Evolutionary conservation across 2,113 vertebrate species (phyloP), one percentile per base, ranked within the genome.

Genomic region (Epinephelus fuscoguttatus): DNA sequence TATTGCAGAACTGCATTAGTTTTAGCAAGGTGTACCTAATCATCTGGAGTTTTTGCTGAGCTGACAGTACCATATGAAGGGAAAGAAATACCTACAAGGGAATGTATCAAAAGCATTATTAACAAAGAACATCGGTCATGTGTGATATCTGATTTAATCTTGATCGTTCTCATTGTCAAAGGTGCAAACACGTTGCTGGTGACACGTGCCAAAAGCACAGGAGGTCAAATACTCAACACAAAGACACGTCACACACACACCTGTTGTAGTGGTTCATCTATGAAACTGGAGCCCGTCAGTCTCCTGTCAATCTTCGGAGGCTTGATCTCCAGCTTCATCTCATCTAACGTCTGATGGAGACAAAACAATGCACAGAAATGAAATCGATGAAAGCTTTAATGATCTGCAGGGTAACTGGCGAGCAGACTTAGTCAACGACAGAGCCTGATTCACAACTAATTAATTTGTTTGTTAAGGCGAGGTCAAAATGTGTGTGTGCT

Each of bases 211-310:
- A 72, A 55, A 72, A 21, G 30, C 13, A 60, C 47, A 76, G 21
- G 14, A 72, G 53, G 55, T 59, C 18, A 14, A 18, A 33, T 0
- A 61, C 8, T 19, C 30, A 21, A 55, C 12, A 56, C 18, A 69
- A 55, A 61, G 25, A 82, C 0, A 25, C 0, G 27, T 27, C 21
- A 50, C 9, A 52, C 18, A 90, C 87, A 50, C 59, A 99, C 98
- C 96, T 99, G 98, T 86, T 99, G 98, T 78, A 99, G 95, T 89
- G 98, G 98, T 88, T 99, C 98, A 93, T 99, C 98, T 81, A 99
- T 99, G 92, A 98, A 97, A 95, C 96, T 98, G 2, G 98, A 97
- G 91, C 98, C 98, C 0, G 98, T 99, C 81, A 99, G 93, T 89
- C 98, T 97, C 92, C 98, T 96, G 95, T 99, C 98, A 70, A 99